phyloP scores from a whole-genome alignment of 2,113 vertebrate genomes.

The Phalacrocorax brasilianus region DNA sequence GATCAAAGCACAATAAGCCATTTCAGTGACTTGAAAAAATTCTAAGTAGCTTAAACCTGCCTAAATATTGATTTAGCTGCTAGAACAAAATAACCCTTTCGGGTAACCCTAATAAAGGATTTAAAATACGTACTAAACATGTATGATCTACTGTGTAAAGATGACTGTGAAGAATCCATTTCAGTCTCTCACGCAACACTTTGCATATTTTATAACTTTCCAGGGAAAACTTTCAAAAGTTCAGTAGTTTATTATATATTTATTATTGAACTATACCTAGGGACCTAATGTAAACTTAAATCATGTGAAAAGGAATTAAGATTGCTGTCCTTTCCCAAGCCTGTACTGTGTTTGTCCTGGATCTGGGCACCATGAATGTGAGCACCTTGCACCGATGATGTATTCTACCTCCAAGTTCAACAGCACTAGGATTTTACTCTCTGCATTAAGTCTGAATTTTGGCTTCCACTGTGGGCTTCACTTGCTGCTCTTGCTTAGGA shows the following conservation, averaged over 20 bases:
- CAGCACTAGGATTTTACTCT: background rate
- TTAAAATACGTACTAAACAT: background rate
- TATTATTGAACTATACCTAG: background rate
- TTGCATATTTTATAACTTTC: constrained; percentile 17
- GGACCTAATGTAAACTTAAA: background rate
- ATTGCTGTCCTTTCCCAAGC: background rate
- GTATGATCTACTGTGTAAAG: background rate
- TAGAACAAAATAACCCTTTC: background rate
- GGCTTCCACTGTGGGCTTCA: background rate
- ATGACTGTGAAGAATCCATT: background rate
- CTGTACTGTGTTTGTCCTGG: background rate
- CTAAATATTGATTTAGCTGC: background rate
- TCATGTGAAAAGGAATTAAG: background rate
- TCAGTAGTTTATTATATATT: constrained; percentile 7
- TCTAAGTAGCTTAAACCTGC: background rate
- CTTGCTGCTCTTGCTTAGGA: background rate
- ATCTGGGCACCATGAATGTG: background rate
- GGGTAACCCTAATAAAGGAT: background rate
- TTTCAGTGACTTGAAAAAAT: background rate
- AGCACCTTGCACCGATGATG: background rate
- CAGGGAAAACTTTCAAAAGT: constrained; percentile 3
- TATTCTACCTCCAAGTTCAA: background rate
- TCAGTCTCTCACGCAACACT: background rate
- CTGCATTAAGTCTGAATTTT: background rate
- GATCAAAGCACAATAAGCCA: background rate